Conservation (phyloP, 2,888 invertebrate species). For the Drosophila villosipedis region DNA sequence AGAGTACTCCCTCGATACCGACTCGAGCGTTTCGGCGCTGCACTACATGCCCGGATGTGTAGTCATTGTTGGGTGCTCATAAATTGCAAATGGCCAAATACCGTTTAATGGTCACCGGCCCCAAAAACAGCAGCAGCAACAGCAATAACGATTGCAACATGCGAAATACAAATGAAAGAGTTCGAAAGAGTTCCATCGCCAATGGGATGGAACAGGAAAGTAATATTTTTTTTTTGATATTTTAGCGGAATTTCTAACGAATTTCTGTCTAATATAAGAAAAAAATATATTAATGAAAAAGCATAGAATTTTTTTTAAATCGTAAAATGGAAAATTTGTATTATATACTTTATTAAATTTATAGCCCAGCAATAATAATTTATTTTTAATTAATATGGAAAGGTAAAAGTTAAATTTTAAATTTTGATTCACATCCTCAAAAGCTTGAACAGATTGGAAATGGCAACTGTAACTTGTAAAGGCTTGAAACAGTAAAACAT, state of each 20-base stretch:
- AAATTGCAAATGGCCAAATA: conserved; percentile 83
- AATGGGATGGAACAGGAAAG: not conserved
- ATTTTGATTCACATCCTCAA: not conserved
- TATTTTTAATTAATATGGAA: not conserved
- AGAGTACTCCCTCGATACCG: conserved; percentile 12
- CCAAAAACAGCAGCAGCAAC: conserved; percentile 35
- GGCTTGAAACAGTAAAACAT: not conserved
- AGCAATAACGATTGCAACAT: conserved; percentile 24
- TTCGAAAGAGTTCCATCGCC: conserved; percentile 21
- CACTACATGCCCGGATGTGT: conserved; percentile 58
- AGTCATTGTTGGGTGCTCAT: conserved; percentile 72
- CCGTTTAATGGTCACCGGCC: conserved; percentile 79
- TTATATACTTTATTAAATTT: not conserved
- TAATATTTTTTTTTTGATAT: not conserved
- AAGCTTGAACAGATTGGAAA: not conserved
- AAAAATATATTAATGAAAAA: not conserved
- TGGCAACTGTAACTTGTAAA: not conserved
- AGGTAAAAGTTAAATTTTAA: not conserved
- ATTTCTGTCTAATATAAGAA: not conserved
- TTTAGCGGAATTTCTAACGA: not conserved
- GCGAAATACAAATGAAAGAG: conserved; percentile 20
- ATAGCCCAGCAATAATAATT: not conserved
- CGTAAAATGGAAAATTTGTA: not conserved
- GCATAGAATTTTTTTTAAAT: not conserved
- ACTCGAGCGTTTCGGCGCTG: conserved; percentile 16